Percentiles rank a stretch among this genome's conserved stretches.
These are phyloP conservation scores for Troides oblongomaculatus DNA, from an alignment of 2,888 invertebrate genomes.

Conservation along the genomic window DNA sequence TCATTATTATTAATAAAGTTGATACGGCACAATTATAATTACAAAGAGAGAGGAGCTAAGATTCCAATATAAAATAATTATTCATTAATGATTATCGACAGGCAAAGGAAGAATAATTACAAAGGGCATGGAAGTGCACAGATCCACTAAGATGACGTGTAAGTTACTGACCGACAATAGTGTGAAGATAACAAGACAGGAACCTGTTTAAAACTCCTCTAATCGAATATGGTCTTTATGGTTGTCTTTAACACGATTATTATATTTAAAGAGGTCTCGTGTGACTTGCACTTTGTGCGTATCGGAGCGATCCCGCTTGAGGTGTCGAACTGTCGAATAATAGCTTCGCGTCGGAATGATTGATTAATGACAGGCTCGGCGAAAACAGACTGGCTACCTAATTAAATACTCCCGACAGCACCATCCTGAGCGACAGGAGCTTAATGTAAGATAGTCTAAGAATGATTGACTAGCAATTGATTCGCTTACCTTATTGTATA, in stretches of 20 bases:
- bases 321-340: slow-evolving; percentile 75
- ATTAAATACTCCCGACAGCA: slow-evolving; percentile 64
- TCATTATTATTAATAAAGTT: slow-evolving; percentile 1
- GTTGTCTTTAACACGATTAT: slow-evolving; percentile 78
- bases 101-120: slow-evolving; percentile 56
- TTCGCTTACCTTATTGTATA: slow-evolving; percentile 29
- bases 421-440: slow-evolving; percentile 43
- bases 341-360: slow-evolving; percentile 63
- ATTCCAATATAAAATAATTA: slow-evolving; percentile 31
- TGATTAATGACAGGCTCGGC: slow-evolving; percentile 75
- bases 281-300: slow-evolving; percentile 73
- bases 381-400: slow-evolving; percentile 73
- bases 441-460: slow-evolving; percentile 43
- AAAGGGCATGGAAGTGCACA: slow-evolving; percentile 59
- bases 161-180: slow-evolving; percentile 63
- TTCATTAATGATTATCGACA: slow-evolving; percentile 42
- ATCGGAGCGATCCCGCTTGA: slow-evolving; percentile 51
- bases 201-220: slow-evolving; percentile 73
- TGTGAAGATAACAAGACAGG: slow-evolving; percentile 67
- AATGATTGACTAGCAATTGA: slow-evolving; percentile 40
- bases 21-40: slow-evolving; percentile 28
- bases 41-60: slow-evolving; percentile 30
- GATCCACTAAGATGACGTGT: slow-evolving; percentile 51
- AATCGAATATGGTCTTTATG: slow-evolving; percentile 78
- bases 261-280: slow-evolving; percentile 75